These are phyloP conservation scores for Mus musculus DNA, from an alignment of 2,113 vertebrate genomes.

Conservation along the genomic window DNA sequence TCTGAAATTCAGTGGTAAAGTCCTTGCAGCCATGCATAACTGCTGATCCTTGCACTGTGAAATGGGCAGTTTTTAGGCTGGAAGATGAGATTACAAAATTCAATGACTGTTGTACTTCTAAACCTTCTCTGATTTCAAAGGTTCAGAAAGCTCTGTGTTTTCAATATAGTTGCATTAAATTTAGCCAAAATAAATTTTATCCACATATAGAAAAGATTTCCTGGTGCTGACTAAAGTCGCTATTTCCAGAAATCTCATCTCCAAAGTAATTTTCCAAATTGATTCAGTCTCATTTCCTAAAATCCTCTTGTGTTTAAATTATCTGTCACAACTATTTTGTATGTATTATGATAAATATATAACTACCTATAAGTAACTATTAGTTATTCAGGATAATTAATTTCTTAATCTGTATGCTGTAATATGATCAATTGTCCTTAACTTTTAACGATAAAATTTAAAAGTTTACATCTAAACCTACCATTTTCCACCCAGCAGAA, in stretches of 20 bases:
- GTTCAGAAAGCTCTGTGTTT: neutral
- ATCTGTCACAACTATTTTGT: neutral
- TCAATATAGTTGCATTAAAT: neutral
- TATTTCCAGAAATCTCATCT: neutral
- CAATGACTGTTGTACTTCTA: neutral
- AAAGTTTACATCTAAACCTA: neutral
- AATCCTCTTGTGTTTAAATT: neutral
- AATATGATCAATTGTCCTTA: neutral
- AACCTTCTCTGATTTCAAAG: neutral
- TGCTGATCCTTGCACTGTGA: neutral
- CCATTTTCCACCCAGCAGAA: neutral
- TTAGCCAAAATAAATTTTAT: neutral
- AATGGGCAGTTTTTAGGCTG: neutral
- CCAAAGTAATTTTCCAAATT: neutral
- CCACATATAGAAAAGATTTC: neutral
- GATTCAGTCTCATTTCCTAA: neutral
- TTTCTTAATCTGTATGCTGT: neutral
- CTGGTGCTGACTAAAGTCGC: neutral
- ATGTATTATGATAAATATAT: neutral
- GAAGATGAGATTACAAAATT: neutral
- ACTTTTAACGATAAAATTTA: neutral
- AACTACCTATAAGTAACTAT: neutral
- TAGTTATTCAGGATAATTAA: neutral
- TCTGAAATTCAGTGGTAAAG: neutral
- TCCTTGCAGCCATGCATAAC: neutral